phyloP scores from a whole-genome alignment of 2,888 invertebrate genomes.

The Oligia strigilis region DNA sequence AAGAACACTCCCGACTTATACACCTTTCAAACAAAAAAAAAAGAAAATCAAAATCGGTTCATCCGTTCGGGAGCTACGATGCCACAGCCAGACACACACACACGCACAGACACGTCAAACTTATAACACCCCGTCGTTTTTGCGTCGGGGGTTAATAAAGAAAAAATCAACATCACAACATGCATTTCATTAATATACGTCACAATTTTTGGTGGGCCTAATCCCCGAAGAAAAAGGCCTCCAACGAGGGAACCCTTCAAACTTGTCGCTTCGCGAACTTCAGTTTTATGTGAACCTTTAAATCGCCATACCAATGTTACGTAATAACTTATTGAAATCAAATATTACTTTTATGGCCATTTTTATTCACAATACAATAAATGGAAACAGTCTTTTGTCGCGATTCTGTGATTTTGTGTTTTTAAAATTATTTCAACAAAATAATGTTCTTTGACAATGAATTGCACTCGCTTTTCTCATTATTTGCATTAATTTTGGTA shows the following conservation, averaged over 20 bases:
- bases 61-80: too few relatives aligned
- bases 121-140: too few relatives aligned
- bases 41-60: too few relatives aligned
- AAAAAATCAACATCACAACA: neutral
- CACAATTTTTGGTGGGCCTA: too few relatives aligned
- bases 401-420: neutral
- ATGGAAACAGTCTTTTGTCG: slow-evolving; percentile 4
- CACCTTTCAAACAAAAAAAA: too few relatives aligned
- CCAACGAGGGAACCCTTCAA: neutral
- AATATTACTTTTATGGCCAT: slow-evolving; percentile 15
- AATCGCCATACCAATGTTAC: slow-evolving; percentile 1
- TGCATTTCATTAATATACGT: too few relatives aligned
- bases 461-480: neutral
- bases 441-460: slow-evolving; percentile 15
- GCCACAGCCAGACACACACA: too few relatives aligned
- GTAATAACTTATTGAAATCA: slow-evolving; percentile 18
- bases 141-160: too few relatives aligned
- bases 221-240: too few relatives aligned
- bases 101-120: too few relatives aligned
- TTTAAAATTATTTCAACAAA: slow-evolving; percentile 5
- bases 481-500: slow-evolving; percentile 7
- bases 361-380: slow-evolving; percentile 28
- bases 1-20: too few relatives aligned
- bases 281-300: neutral
- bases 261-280: neutral